Conservation (phyloP, 35 echinoderm and acorn worm species). For the Ophioderma brevispina region DNA sequence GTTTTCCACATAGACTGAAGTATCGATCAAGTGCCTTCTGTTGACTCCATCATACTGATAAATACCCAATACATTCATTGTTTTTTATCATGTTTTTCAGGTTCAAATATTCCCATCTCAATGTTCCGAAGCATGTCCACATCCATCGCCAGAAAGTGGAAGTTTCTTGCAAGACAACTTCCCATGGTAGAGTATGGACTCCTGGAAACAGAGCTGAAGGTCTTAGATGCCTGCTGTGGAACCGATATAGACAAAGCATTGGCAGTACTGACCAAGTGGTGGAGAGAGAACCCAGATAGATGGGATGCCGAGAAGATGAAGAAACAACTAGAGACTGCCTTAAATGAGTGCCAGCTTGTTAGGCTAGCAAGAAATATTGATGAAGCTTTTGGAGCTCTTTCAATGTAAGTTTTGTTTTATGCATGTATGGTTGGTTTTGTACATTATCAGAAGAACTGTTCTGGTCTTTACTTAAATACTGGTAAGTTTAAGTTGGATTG, state of each 20-base stretch:
- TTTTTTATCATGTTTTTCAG: neutral
- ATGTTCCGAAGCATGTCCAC: neutral
- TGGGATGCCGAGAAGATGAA: constrained; percentile 3
- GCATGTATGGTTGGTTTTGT: too few relatives aligned
- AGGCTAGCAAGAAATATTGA: constrained; percentile 19
- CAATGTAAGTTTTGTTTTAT: too few relatives aligned
- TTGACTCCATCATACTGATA: too few relatives aligned
- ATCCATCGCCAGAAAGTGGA: constrained; percentile 17
- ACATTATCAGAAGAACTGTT: too few relatives aligned
- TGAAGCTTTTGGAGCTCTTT: neutral
- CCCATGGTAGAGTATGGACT: constrained; percentile 1
- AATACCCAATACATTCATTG: too few relatives aligned
- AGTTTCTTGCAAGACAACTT: neutral
- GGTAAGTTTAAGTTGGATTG: too few relatives aligned
- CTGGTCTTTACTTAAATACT: too few relatives aligned
- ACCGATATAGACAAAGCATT: neutral
- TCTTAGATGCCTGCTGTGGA: neutral
- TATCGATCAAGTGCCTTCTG: too few relatives aligned
- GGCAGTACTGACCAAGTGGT: constrained; percentile 28
- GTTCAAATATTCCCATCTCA: neutral
- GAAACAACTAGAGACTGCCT: neutral
- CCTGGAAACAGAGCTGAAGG: constrained; percentile 22
- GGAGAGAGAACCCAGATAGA: constrained; percentile 7
- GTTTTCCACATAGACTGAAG: too few relatives aligned
- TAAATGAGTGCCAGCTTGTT: constrained; percentile 1